phyloP scores from a whole-genome alignment of 2,797 vertebrate genomes.

The Cichlasoma orientale region DNA sequence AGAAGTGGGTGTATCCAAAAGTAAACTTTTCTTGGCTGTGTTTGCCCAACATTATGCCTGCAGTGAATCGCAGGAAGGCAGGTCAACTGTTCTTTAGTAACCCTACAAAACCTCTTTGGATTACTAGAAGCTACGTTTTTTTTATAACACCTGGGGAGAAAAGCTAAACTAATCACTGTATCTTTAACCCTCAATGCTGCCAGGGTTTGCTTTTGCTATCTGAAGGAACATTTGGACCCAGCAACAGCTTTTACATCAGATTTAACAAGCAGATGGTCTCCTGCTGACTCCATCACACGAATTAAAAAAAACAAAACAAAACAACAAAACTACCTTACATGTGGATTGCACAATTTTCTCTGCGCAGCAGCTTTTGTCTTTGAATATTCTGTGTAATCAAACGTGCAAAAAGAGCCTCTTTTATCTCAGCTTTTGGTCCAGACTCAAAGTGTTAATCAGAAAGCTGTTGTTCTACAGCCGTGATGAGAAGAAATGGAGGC shows the following conservation, averaged over 20 bases:
- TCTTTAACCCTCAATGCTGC: not conserved
- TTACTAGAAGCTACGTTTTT: not conserved
- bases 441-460: conserved; percentile 43
- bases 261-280: not conserved
- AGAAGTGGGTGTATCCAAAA: not conserved
- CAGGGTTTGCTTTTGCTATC: not conserved
- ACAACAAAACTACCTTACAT: not conserved
- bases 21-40: not conserved
- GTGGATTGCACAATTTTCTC: conserved; percentile 45
- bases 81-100: not conserved
- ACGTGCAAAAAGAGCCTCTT: conserved; percentile 40
- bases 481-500: not conserved
- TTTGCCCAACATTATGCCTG: not conserved
- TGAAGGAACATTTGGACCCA: not conserved
- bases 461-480: conserved; percentile 29
- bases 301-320: not conserved
- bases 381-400: conserved; percentile 41
- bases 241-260: not conserved
- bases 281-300: not conserved
- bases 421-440: conserved; percentile 31
- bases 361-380: conserved; percentile 26
- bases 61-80: not conserved
- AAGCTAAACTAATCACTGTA: not conserved
- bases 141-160: not conserved
- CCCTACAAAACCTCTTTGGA: not conserved